A percentile compares a stretch with the other conserved stretches of the same genome.
phyloP scores from a whole-genome alignment of 2,888 invertebrate genomes.

The Polymixis flavicincta region DNA sequence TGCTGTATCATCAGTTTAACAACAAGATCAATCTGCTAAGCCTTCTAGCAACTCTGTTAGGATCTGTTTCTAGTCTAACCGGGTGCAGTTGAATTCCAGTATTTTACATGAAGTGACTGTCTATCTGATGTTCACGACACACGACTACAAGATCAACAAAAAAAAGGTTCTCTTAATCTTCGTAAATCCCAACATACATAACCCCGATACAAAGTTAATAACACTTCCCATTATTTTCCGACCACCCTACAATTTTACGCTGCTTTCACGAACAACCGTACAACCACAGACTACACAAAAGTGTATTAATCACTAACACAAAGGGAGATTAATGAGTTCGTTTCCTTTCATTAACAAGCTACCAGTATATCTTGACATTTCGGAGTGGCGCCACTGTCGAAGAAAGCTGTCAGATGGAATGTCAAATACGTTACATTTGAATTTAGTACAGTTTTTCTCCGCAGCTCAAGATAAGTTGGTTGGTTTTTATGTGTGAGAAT shows the following conservation, averaged over 20 bases:
- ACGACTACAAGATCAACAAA: background rate
- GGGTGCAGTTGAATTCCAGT: no score
- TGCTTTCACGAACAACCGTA: slow-evolving; percentile 49
- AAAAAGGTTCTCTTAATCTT: slow-evolving; percentile 21
- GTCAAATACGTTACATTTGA: slow-evolving; percentile 25
- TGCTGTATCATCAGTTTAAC: background rate
- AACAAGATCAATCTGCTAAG: background rate
- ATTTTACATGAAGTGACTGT: no score
- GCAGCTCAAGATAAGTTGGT: slow-evolving; percentile 13
- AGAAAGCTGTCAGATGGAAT: slow-evolving; percentile 34
- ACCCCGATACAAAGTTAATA: slow-evolving; percentile 39
- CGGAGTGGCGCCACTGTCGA: slow-evolving; percentile 31
- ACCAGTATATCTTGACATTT: slow-evolving; percentile 26
- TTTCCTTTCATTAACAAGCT: slow-evolving; percentile 39
- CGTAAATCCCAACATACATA: slow-evolving; percentile 24
- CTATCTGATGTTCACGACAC: no score
- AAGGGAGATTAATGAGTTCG: slow-evolving; percentile 56
- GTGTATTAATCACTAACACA: slow-evolving; percentile 58
- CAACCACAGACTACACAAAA: slow-evolving; percentile 42
- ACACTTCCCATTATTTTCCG: slow-evolving; percentile 38
- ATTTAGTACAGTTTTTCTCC: slow-evolving; percentile 19
- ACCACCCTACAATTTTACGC: slow-evolving; percentile 40
- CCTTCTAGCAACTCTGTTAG: no score
- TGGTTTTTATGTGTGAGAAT: slow-evolving; percentile 4
- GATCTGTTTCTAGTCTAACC: no score